phyloP scores from a whole-genome alignment of 2,113 vertebrate genomes.

The Pedetes capensis region DNA sequence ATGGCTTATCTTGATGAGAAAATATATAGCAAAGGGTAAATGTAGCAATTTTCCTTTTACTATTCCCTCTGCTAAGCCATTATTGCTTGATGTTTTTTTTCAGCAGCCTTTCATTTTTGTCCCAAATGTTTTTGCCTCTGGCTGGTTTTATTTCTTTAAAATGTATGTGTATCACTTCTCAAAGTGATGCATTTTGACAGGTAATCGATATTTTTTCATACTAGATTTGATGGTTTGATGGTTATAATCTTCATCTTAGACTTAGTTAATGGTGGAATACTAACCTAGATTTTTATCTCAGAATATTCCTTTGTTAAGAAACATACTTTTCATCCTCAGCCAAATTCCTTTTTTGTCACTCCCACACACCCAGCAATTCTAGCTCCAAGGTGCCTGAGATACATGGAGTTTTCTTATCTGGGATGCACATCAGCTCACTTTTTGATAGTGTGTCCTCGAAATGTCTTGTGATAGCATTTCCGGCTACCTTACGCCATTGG shows the following conservation, averaged over 20 bases:
- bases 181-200: slow-evolving; percentile 92
- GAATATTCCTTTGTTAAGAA: slow-evolving; percentile 83
- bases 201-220: slow-evolving; percentile 94
- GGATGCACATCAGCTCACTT: background rate
- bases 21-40: slow-evolving; percentile 51
- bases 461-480: background rate
- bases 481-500: background rate
- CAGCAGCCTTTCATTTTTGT: slow-evolving; percentile 80
- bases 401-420: background rate
- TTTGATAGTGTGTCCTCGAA: background rate
- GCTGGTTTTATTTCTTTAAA: slow-evolving; percentile 82
- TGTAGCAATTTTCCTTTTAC: slow-evolving; percentile 75
- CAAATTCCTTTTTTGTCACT: background rate
- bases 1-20: slow-evolving; percentile 70
- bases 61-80: slow-evolving; percentile 70
- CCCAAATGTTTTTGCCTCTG: slow-evolving; percentile 83
- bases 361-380: background rate
- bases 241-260: slow-evolving; percentile 87
- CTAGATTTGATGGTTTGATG: slow-evolving; percentile 89
- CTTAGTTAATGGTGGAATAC: slow-evolving; percentile 84
- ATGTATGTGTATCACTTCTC: slow-evolving; percentile 82
- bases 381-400: background rate
- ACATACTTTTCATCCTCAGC: slow-evolving; percentile 44
- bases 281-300: slow-evolving; percentile 83
- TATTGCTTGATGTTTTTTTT: slow-evolving; percentile 78